Evolutionary conservation across 2,797 vertebrate species (phyloP).

Genomic region (Sebastes dallii): DNA sequence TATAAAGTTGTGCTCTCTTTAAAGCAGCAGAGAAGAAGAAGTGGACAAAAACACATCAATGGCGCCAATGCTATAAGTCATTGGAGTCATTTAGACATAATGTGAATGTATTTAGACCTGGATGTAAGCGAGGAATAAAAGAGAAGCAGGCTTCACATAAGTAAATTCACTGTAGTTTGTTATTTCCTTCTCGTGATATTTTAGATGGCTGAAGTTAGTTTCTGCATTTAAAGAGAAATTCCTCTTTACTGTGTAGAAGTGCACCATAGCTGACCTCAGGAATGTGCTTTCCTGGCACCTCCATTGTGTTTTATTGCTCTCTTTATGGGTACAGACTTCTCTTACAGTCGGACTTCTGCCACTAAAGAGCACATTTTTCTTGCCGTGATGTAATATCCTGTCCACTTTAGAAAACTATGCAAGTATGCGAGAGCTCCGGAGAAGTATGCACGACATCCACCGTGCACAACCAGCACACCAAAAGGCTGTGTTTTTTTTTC

Average conservation of each 20-base stretch:
- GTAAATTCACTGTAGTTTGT: neutral
- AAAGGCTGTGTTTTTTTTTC: neutral
- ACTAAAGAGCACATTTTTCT: conserved; percentile 50
- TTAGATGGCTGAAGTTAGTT: neutral
- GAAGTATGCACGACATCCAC: conserved; percentile 2
- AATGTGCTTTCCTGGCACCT: conserved; percentile 38
- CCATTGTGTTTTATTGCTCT: conserved; percentile 21
- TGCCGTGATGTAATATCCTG: conserved; percentile 64
- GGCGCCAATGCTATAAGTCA: neutral
- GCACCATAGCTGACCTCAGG: conserved; percentile 12
- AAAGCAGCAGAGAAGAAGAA: neutral
- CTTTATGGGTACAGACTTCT: conserved; percentile 10
- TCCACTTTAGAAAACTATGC: conserved; percentile 24
- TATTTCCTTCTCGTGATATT: neutral
- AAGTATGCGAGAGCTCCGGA: neutral
- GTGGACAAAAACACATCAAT: neutral
- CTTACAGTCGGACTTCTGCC: conserved; percentile 38
- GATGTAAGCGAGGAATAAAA: neutral
- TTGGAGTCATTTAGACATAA: neutral
- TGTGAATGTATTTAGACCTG: neutral
- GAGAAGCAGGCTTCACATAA: neutral
- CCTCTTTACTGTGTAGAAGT: neutral
- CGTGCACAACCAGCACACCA: neutral
- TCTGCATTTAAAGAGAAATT: conserved; percentile 5
- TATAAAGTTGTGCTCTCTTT: neutral